A percentile compares a stretch with the other conserved stretches of the same genome.
Conservation (phyloP, 2,888 invertebrate genomes). For the Junonia oenone region DNA sequence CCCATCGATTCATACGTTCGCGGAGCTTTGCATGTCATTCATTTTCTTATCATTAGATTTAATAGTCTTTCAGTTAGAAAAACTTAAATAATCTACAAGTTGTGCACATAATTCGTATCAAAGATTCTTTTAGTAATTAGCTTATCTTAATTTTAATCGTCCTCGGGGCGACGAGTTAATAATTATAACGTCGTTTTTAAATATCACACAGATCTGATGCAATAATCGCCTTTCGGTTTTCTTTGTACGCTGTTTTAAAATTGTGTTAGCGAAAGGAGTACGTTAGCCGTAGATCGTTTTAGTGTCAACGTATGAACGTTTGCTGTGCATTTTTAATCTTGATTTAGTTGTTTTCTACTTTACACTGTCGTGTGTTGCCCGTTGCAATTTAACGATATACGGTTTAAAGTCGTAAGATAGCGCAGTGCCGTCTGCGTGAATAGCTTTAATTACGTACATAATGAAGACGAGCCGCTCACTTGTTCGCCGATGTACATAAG, state of each 20-base stretch:
- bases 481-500: neutral
- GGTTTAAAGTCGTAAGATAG: conserved; percentile 30
- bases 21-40: conserved; percentile 63
- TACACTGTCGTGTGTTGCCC: conserved; percentile 3
- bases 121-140: conserved; percentile 13
- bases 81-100: conserved; percentile 71
- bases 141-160: conserved; percentile 17
- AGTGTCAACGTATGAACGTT: neutral
- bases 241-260: neutral
- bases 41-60: conserved; percentile 68
- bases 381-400: conserved; percentile 18
- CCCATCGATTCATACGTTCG: conserved; percentile 76
- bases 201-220: conserved; percentile 54
- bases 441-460: conserved; percentile 60
- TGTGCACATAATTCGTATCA: conserved; percentile 35
- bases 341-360: neutral
- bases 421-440: conserved; percentile 43
- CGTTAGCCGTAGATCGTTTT: neutral
- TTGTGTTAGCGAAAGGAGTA: conserved; percentile 13
- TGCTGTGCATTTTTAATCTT: neutral
- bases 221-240: conserved; percentile 17
- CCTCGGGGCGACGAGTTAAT: conserved; percentile 1
- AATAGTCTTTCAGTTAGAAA: conserved; percentile 75
- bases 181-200: conserved; percentile 37
- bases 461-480: conserved; percentile 3